phyloP scores from a whole-genome alignment of 2,113 vertebrate species.

The Petroica traversi region DNA sequence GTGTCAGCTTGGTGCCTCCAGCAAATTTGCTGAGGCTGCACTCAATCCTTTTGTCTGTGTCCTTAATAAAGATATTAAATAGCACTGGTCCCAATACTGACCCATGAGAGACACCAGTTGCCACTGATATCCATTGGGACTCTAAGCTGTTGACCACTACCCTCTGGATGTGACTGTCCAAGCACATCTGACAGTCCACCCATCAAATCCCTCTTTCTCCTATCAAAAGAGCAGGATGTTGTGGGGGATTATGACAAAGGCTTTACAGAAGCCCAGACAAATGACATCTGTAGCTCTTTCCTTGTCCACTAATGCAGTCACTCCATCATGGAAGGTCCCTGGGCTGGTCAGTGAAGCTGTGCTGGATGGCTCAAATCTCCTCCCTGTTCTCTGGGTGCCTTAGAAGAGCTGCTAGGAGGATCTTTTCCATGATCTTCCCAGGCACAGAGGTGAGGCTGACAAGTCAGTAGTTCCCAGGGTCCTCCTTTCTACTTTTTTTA shows the following conservation, averaged over 20 bases:
- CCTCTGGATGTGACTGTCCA: background rate
- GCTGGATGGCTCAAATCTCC: background rate
- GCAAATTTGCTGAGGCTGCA: background rate
- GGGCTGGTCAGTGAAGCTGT: fast-evolving
- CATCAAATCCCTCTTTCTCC: background rate
- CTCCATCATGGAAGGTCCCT: background rate
- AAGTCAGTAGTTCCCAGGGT: background rate
- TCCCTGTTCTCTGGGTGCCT: background rate
- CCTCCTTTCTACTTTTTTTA: background rate
- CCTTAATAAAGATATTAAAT: background rate
- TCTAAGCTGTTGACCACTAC: background rate
- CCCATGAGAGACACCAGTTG: background rate
- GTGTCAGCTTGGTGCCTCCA: background rate
- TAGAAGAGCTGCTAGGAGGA: background rate
- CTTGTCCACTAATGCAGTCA: too few relatives aligned
- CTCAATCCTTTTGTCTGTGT: background rate
- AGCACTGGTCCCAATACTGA: background rate
- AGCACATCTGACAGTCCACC: background rate
- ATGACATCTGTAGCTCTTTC: background rate
- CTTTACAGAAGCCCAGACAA: background rate
- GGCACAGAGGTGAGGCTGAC: background rate
- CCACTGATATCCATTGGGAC: background rate
- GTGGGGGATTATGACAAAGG: too few relatives aligned
- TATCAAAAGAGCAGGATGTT: background rate
- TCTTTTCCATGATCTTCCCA: background rate